Conservation (phyloP, 2,797 vertebrate species). For the Okamejei kenojei region DNA sequence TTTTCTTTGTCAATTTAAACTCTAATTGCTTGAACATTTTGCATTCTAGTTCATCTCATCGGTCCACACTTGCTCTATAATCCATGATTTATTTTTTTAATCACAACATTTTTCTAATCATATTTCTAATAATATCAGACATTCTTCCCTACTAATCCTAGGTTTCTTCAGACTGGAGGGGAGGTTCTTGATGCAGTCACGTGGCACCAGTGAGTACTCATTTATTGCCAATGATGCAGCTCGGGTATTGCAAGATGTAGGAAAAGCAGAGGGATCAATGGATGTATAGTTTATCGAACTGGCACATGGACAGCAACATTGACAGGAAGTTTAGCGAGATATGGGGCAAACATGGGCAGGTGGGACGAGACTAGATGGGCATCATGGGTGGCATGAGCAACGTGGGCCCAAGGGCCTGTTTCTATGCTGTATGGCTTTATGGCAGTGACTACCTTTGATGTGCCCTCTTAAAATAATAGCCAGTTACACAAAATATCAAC, state of each 20-base stretch:
- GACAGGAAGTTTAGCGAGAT: too few species aligned
- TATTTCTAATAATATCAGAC: not conserved
- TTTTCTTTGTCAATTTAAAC: not conserved
- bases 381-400: too few species aligned
- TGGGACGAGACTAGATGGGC: too few species aligned
- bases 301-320: too few species aligned
- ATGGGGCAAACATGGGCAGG: too few species aligned
- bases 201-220: constrained; percentile 87
- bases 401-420: too few species aligned
- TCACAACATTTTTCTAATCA: not conserved
- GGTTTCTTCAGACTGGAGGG: constrained; percentile 74
- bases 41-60: not conserved
- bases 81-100: not conserved
- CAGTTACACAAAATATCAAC: not conserved
- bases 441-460: too few species aligned
- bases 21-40: not conserved
- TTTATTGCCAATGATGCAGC: constrained; percentile 35
- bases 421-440: too few species aligned
- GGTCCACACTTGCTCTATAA: not conserved
- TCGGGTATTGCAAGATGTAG: not conserved
- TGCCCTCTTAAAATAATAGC: not conserved
- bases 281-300: not conserved
- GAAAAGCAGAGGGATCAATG: not conserved
- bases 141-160: constrained; percentile 45
- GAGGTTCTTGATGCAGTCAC: constrained; percentile 72